Evolutionary conservation across 2,113 vertebrate genomes (phyloP).

Genomic region (Grallaria varia): DNA sequence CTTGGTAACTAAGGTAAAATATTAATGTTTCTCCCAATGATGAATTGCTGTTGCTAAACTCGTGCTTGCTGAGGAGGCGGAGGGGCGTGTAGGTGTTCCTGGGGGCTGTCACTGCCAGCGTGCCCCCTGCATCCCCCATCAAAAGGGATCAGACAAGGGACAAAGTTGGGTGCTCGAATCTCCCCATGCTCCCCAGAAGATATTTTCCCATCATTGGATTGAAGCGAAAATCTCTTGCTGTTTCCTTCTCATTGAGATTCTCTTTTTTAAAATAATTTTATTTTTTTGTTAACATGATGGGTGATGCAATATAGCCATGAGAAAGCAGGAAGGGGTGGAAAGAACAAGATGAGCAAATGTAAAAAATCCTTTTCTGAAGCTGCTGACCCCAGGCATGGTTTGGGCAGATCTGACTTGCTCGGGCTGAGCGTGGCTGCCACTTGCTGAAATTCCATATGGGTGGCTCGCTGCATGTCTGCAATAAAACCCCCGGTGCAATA

Average conservation of each 20-base stretch:
- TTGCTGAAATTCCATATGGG: conserved; percentile 68
- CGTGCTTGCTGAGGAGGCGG: neutral
- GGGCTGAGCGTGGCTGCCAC: neutral
- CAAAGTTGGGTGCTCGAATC: neutral
- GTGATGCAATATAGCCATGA: neutral
- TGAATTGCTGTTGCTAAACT: conserved; percentile 78
- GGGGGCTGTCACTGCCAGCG: neutral
- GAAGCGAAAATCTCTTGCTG: neutral
- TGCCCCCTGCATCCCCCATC: neutral
- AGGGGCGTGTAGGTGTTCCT: conserved; percentile 33
- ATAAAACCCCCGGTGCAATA: conserved; percentile 63
- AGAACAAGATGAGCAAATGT: neutral
- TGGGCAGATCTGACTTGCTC: neutral
- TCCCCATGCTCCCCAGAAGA: neutral
- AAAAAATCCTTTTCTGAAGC: neutral
- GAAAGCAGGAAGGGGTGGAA: neutral
- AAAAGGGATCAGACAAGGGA: neutral
- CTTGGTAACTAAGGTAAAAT: conserved; percentile 99
- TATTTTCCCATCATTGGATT: neutral
- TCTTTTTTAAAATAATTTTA: neutral
- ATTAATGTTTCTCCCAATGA: conserved; percentile 92
- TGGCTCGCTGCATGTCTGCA: conserved; percentile 68
- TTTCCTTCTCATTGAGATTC: neutral
- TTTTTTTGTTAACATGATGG: neutral
- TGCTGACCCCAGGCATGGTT: neutral